phyloP scores from a whole-genome alignment of 2,113 vertebrate genomes.

The Paracanthobrama guichenoti region DNA sequence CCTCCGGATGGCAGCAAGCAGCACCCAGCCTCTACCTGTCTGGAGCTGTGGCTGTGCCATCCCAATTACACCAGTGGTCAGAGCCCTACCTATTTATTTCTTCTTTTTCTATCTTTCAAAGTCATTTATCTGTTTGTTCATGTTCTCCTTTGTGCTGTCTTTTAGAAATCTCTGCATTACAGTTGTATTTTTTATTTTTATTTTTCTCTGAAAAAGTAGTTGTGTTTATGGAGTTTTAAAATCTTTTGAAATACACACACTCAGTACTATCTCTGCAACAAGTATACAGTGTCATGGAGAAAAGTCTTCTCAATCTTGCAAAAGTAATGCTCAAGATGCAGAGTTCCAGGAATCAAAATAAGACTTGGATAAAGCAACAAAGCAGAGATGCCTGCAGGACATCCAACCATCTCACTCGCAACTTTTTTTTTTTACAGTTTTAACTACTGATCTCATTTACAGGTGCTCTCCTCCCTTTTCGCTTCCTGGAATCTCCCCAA shows the following conservation, averaged over 20 bases:
- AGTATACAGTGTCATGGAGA: background rate
- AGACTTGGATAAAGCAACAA: too few species aligned
- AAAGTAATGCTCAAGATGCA: too few species aligned
- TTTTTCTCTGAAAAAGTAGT: background rate
- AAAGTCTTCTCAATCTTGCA: too few species aligned
- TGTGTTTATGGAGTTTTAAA: background rate
- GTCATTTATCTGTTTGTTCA: background rate
- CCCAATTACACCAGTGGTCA: constrained; percentile 80
- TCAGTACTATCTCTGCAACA: background rate
- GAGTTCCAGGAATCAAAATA: too few species aligned
- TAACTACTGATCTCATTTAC: too few species aligned
- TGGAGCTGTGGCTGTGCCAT: constrained; percentile 85
- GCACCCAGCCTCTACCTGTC: constrained; percentile 82
- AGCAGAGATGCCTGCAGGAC: too few species aligned
- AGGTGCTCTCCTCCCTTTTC: too few species aligned
- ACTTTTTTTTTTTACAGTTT: too few species aligned
- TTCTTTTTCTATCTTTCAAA: background rate
- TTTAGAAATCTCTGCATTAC: background rate
- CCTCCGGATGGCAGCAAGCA: constrained; percentile 83
- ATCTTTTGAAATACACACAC: background rate
- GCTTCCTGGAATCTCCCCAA: too few species aligned
- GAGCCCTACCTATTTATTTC: background rate
- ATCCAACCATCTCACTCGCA: too few species aligned
- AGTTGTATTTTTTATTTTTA: background rate
- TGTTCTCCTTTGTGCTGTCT: background rate